Percentiles rank a stretch among this genome's conserved stretches.
These are phyloP conservation scores for Darwinula stevensoni DNA, from an alignment of 2,888 invertebrate species.

Conservation along the genomic window DNA sequence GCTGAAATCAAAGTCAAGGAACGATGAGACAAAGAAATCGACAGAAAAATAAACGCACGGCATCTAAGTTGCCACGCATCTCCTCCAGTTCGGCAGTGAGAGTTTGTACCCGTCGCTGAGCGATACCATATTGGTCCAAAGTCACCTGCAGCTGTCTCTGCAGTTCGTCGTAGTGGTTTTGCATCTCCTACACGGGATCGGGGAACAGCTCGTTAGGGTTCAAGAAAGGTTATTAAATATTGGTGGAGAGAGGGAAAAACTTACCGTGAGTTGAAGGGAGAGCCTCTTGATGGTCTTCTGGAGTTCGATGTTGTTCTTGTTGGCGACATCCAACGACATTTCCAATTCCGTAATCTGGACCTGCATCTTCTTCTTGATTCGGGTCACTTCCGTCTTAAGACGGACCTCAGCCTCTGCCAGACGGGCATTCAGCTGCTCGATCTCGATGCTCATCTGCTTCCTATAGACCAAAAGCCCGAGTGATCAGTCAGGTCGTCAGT, in stretches of 20 bases:
- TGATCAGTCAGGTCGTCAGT: not conserved
- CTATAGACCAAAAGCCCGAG: slow-evolving; percentile 27
- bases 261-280: slow-evolving; percentile 51
- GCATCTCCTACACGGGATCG: slow-evolving; percentile 34
- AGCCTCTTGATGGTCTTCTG: slow-evolving; percentile 96
- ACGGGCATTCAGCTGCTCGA: slow-evolving; percentile 78
- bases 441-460: slow-evolving; percentile 91
- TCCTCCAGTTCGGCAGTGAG: slow-evolving; percentile 88
- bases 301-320: slow-evolving; percentile 88
- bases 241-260: too few species aligned
- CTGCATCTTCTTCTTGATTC: slow-evolving; percentile 97
- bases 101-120: slow-evolving; percentile 59
- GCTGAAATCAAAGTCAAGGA: too few species aligned
- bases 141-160: slow-evolving; percentile 86
- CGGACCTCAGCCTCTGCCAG: slow-evolving; percentile 85
- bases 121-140: slow-evolving; percentile 66
- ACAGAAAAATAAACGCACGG: slow-evolving; percentile 19
- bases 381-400: slow-evolving; percentile 75
- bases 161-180: slow-evolving; percentile 82
- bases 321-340: slow-evolving; percentile 83
- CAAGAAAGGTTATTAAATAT: slow-evolving; percentile 4
- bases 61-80: slow-evolving; percentile 64
- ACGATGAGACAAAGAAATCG: slow-evolving; percentile 1
- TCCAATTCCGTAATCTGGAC: slow-evolving; percentile 90
- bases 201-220: not conserved